Percentiles rank a stretch among this genome's conserved stretches.
phyloP scores from a whole-genome alignment of 1,140 invertebrate genomes.

The Xylocopa sonorina region DNA sequence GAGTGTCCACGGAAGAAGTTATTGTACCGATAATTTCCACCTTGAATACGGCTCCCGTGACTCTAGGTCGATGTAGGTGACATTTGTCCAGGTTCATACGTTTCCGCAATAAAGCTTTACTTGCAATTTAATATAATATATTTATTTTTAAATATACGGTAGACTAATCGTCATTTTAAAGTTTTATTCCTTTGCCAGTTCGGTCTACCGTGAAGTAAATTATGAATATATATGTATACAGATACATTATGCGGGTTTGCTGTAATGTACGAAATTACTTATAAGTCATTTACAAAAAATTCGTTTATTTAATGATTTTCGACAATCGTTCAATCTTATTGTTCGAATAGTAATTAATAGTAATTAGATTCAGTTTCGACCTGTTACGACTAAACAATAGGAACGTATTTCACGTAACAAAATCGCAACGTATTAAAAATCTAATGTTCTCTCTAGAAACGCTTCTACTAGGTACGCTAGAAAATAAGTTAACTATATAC shows the following conservation, averaged over 20 bases:
- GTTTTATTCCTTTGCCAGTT: not conserved
- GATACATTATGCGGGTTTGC: not conserved
- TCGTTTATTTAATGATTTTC: constrained; percentile 3
- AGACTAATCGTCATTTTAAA: not conserved
- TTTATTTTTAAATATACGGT: not conserved
- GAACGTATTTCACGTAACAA: not conserved
- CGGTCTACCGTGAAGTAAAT: not conserved
- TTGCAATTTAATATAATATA: not conserved
- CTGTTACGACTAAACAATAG: not conserved
- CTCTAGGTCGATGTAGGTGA: not conserved
- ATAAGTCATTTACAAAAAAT: not conserved
- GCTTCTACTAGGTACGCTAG: no score
- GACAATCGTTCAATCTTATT: not conserved
- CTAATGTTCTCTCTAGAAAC: not conserved
- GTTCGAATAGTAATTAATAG: no score
- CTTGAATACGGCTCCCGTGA: not conserved
- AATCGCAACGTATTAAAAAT: not conserved
- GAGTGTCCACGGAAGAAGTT: constrained; percentile 9
- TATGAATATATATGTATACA: not conserved
- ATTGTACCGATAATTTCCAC: not conserved
- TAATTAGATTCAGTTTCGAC: not conserved
- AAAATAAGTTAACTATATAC: not conserved
- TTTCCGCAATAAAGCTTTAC: no score
- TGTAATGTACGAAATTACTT: not conserved
- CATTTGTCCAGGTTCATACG: not conserved